phyloP scores from a whole-genome alignment of 2,113 vertebrate genomes.

The Sorex fumeus region DNA sequence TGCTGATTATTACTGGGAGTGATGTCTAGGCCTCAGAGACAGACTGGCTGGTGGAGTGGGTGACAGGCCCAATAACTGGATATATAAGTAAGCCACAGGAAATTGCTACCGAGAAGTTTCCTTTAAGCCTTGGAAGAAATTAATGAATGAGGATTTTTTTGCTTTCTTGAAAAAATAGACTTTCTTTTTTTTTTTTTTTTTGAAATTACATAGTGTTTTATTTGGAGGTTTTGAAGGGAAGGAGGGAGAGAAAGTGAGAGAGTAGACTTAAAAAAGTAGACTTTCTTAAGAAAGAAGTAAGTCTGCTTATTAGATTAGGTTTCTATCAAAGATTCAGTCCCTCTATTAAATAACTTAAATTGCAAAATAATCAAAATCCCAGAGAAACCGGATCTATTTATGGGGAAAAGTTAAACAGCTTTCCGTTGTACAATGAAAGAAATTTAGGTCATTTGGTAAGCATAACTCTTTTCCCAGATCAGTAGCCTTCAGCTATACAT shows the following conservation, averaged over 20 bases:
- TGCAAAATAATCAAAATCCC: slow-evolving; percentile 9
- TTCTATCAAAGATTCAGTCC: neutral
- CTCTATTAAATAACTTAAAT: neutral
- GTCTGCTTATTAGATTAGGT: neutral
- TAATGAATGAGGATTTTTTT: neutral
- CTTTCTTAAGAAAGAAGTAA: neutral
- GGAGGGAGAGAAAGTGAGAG: no score
- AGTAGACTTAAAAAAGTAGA: neutral
- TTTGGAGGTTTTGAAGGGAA: no score
- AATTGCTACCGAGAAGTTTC: slow-evolving; percentile 21
- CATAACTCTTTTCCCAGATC: neutral
- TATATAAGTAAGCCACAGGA: neutral
- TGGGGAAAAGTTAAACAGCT: neutral
- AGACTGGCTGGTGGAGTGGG: no score
- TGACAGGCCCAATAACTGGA: no score
- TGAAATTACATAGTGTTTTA: no score
- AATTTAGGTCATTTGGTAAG: slow-evolving; percentile 22
- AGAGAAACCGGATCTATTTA: neutral
- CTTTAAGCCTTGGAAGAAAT: slow-evolving; percentile 17
- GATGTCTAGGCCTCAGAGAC: no score
- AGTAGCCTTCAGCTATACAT: slow-evolving; percentile 32
- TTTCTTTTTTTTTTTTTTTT: no score
- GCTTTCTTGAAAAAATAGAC: slow-evolving; percentile 57
- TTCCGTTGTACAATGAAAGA: slow-evolving; percentile 13
- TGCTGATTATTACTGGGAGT: no score